A percentile compares a stretch with the other conserved stretches of the same genome.
phyloP scores from a whole-genome alignment of 2,797 vertebrate species.

The Halcyon leucocephala region DNA sequence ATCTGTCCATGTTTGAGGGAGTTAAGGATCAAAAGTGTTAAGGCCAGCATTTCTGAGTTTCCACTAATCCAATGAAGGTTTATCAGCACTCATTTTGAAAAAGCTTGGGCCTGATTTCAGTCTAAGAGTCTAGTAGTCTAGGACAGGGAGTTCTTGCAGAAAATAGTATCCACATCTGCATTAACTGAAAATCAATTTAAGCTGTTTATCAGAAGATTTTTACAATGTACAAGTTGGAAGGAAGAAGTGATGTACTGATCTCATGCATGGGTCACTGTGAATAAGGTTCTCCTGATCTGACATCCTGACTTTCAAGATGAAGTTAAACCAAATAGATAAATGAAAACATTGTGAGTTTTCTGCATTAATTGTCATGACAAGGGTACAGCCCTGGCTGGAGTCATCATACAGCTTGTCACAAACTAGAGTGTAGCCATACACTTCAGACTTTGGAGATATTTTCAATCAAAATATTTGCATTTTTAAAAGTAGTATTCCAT shows the following conservation, averaged over 20 bases:
- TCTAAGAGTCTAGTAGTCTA: neutral
- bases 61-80: neutral
- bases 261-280: neutral
- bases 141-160: constrained; percentile 22
- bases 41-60: neutral
- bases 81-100: neutral
- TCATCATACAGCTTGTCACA: neutral
- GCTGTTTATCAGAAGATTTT: constrained; percentile 24
- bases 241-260: neutral
- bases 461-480: neutral
- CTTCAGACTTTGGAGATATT: neutral
- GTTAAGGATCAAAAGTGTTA: neutral
- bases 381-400: neutral
- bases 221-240: neutral
- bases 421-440: neutral
- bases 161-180: neutral
- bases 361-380: neutral
- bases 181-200: constrained; percentile 48
- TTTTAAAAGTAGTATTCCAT: neutral
- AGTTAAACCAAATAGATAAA: neutral
- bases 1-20: neutral
- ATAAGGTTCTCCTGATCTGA: neutral
- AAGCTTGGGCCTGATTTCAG: neutral
- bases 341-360: neutral
- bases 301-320: neutral